A percentile compares a stretch with the other conserved stretches of the same genome.
Evolutionary conservation across 2,113 vertebrate genomes (phyloP).

Genomic region (Seriola dumerili): DNA sequence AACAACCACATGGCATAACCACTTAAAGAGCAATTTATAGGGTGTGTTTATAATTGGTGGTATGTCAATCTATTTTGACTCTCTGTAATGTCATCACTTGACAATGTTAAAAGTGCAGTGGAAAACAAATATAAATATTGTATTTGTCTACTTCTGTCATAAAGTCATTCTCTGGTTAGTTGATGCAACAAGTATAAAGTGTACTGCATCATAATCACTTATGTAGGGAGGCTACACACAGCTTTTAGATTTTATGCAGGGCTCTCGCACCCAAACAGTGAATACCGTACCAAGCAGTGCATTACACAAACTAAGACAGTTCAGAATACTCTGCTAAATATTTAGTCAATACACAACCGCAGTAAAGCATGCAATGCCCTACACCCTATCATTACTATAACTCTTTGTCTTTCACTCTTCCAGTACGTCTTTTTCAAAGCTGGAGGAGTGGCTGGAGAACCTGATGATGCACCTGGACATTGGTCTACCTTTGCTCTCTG

Average conservation of each 20-base stretch:
- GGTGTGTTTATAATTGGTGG: too few species aligned
- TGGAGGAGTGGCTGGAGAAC: conserved; percentile 93
- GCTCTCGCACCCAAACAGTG: too few species aligned
- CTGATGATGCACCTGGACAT: conserved; percentile 93
- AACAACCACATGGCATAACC: too few species aligned
- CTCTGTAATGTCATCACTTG: too few species aligned
- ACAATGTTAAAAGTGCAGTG: neutral
- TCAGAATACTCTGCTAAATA: neutral
- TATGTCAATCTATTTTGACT: neutral
- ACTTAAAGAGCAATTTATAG: too few species aligned
- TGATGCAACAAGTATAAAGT: too few species aligned
- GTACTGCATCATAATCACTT: too few species aligned
- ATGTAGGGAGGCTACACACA: too few species aligned
- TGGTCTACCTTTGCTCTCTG: conserved; percentile 88
- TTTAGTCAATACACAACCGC: neutral
- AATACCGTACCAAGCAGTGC: neutral
- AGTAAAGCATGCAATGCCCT: neutral
- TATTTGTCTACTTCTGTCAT: neutral
- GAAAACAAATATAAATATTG: neutral
- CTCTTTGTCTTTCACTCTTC: conserved; percentile 25
- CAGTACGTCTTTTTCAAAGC: conserved; percentile 87
- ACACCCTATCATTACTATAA: neutral
- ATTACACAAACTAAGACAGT: neutral
- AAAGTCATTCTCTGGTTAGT: too few species aligned
- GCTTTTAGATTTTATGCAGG: too few species aligned